These are phyloP conservation scores for silkworm (Bombyx mori) DNA, from an alignment of 1,140 invertebrate genomes.

Conservation along the genomic window ASM3026992v2 NC_085130.1:11038001-11038500, in stretches of 20 bases:
- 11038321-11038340: not conserved
- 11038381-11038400: not conserved
- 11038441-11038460: not conserved
- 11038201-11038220: constrained; percentile 59
- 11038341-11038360: not conserved
- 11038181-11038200: constrained; percentile 56
- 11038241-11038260: constrained; percentile 53
- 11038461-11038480: not conserved
- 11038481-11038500: not conserved
- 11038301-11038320: not conserved
- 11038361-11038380: not conserved
- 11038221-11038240: constrained; percentile 31
- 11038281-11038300: constrained; percentile 33
- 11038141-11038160: constrained; percentile 61
- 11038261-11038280: constrained; percentile 63
- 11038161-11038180: constrained; percentile 53
- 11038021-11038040: constrained; percentile 12
- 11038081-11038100: constrained; percentile 31
- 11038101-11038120: constrained; percentile 30
- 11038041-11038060: constrained; percentile 4
- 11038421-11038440: not conserved
- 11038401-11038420: constrained; percentile 2
- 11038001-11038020: constrained; percentile 22
- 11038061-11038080: constrained; percentile 32
- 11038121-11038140: constrained; percentile 55